These are phyloP conservation scores for Sebastes hubbsi DNA, from an alignment of 2,797 vertebrate genomes.

Conservation along the genomic window DNA sequence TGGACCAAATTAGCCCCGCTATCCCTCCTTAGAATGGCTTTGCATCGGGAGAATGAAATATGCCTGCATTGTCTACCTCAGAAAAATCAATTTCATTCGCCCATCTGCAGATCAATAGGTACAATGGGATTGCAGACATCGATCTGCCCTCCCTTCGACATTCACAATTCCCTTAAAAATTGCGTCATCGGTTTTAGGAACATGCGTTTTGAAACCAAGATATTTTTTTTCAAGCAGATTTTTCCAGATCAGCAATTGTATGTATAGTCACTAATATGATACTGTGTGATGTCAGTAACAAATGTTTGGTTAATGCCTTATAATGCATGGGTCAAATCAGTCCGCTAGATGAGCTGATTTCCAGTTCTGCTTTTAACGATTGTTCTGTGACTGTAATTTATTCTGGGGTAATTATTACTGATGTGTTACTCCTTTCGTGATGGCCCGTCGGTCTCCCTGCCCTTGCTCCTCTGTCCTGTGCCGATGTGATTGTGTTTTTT, in stretches of 20 bases:
- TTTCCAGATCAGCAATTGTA: slow-evolving; percentile 73
- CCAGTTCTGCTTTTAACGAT: slow-evolving; percentile 75
- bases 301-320: slow-evolving; percentile 83
- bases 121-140: slow-evolving; percentile 81
- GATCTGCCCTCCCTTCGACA: slow-evolving; percentile 67
- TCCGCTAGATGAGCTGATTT: slow-evolving; percentile 68
- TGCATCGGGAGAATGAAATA: slow-evolving; percentile 82
- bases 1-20: slow-evolving; percentile 72
- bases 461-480: slow-evolving; percentile 49
- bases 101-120: slow-evolving; percentile 85
- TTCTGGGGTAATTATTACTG: slow-evolving; percentile 76
- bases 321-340: slow-evolving; percentile 83
- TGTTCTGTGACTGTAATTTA: slow-evolving; percentile 86
- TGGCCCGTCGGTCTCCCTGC: slow-evolving; percentile 2
- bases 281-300: slow-evolving; percentile 81
- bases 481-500: slow-evolving; percentile 65
- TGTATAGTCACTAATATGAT: slow-evolving; percentile 79
- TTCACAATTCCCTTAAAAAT: slow-evolving; percentile 73
- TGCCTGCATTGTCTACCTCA: slow-evolving; percentile 88
- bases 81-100: slow-evolving; percentile 83
- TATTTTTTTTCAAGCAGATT: slow-evolving; percentile 45
- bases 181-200: slow-evolving; percentile 62
- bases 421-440: slow-evolving; percentile 67
- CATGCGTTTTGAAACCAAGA: slow-evolving; percentile 45
- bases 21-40: slow-evolving; percentile 68